These are phyloP conservation scores for Arbacia lixula DNA, from an alignment of 53 echinoderm and acorn worm genomes.

Conservation along the genomic window DNA sequence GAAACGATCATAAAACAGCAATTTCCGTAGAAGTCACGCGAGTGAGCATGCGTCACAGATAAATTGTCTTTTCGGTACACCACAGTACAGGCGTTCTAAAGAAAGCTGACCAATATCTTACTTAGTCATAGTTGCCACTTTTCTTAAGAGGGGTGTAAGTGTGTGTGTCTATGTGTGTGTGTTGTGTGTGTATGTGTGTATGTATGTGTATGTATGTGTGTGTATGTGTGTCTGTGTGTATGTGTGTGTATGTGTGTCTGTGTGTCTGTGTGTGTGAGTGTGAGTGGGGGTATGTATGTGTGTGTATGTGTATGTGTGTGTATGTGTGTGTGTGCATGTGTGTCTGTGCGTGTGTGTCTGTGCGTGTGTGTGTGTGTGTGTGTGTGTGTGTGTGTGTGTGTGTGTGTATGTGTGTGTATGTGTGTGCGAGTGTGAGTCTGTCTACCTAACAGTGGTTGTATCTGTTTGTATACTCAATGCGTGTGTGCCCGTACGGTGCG, in stretches of 20 bases:
- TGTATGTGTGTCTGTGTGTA: neutral
- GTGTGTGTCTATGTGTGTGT: neutral
- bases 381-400: constrained; percentile 22
- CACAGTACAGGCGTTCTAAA: no score
- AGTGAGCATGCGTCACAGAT: no score
- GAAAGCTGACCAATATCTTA: no score
- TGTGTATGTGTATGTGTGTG: neutral
- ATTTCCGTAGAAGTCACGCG: no score
- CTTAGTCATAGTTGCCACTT: neutral
- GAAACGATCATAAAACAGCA: no score
- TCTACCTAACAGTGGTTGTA: no score
- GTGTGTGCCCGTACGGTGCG: no score
- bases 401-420: neutral
- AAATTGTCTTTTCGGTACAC: no score
- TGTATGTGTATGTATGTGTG: neutral
- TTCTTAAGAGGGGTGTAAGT: neutral
- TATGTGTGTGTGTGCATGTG: no score
- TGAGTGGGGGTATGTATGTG: neutral
- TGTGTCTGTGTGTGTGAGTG: neutral
- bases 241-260: neutral
- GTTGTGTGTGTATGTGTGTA: neutral
- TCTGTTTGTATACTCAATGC: no score
- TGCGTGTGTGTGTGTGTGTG: neutral
- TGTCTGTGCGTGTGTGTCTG: neutral
- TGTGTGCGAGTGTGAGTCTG: neutral